A percentile compares a stretch with the other conserved stretches of the same genome.
Evolutionary conservation across 2,113 vertebrate genomes (phyloP).

Genomic region (Formicarius rufipectus): DNA sequence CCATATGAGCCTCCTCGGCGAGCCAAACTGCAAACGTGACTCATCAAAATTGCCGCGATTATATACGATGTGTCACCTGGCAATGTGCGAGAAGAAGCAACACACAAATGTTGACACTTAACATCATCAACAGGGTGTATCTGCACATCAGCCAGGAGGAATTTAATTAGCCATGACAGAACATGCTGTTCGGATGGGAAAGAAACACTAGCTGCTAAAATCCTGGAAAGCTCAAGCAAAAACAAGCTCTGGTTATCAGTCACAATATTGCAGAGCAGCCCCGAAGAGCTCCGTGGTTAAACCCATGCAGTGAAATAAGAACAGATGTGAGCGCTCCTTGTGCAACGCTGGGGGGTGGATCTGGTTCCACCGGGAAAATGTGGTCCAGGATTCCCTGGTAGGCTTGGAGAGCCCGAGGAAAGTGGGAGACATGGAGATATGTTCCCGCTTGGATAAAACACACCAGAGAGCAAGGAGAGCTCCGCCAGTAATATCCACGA

Average conservation of each 20-base stretch:
- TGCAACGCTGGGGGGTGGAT: too few species aligned
- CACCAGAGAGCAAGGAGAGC: neutral
- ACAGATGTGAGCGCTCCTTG: neutral
- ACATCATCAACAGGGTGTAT: slow-evolving; percentile 59
- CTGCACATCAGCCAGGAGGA: slow-evolving; percentile 59
- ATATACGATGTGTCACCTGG: slow-evolving; percentile 52
- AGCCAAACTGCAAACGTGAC: slow-evolving; percentile 26
- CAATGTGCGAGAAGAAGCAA: slow-evolving; percentile 40
- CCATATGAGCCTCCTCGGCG: neutral
- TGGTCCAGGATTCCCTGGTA: neutral
- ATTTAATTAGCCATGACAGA: slow-evolving; percentile 65
- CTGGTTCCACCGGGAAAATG: too few species aligned
- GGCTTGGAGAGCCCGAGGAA: neutral
- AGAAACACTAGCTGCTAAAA: slow-evolving; percentile 56
- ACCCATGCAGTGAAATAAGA: neutral
- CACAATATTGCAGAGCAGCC: slow-evolving; percentile 33
- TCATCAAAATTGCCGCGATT: slow-evolving; percentile 37
- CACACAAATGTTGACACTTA: slow-evolving; percentile 59
- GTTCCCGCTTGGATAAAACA: neutral
- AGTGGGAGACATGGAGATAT: neutral
- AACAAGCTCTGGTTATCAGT: slow-evolving; percentile 43
- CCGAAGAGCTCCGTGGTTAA: neutral
- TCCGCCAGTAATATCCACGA: neutral
- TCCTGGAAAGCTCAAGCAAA: slow-evolving; percentile 58
- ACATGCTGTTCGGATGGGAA: slow-evolving; percentile 46